phyloP scores from a whole-genome alignment of 2,888 invertebrate species.

The Rhogogaster chlorosoma region DNA sequence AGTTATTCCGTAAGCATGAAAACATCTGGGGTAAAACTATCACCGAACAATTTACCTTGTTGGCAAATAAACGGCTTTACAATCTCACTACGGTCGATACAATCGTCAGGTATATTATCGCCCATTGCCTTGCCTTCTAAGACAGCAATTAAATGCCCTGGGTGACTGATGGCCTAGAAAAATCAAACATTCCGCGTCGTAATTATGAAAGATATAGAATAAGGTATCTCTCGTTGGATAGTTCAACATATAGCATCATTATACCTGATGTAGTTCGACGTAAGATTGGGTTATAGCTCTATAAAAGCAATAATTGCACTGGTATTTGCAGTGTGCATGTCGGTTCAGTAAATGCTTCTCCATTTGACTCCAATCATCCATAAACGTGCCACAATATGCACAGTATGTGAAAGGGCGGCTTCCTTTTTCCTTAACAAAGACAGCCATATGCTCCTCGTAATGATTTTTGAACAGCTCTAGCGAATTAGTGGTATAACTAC shows the following conservation, averaged over 20 bases:
- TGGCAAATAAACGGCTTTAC: constrained; percentile 72
- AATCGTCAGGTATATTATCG: constrained; percentile 61
- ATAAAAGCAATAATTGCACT: constrained; percentile 86
- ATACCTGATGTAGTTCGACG: constrained; percentile 82
- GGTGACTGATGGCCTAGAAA: constrained; percentile 63
- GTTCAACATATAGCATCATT: constrained; percentile 51
- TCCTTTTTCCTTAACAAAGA: constrained; percentile 60
- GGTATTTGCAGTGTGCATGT: constrained; percentile 83
- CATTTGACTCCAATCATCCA: constrained; percentile 77
- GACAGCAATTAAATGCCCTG: constrained; percentile 56
- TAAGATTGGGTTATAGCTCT: constrained; percentile 82
- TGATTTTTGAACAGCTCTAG: constrained; percentile 76
- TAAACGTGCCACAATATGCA: constrained; percentile 80
- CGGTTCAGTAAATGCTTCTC: constrained; percentile 82
- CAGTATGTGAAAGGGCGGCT: constrained; percentile 78
- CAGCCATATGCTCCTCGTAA: constrained; percentile 70
- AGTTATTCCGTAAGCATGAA: neutral
- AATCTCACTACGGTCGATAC: constrained; percentile 65
- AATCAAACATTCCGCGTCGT: neutral
- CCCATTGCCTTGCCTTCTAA: constrained; percentile 58
- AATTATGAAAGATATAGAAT: neutral
- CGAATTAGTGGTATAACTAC: constrained; percentile 77
- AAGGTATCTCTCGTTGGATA: neutral
- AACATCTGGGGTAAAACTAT: neutral
- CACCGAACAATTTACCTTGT: constrained; percentile 65